Conservation (phyloP, 2,888 invertebrate species). For the Scaptomyza polygonia region DNA sequence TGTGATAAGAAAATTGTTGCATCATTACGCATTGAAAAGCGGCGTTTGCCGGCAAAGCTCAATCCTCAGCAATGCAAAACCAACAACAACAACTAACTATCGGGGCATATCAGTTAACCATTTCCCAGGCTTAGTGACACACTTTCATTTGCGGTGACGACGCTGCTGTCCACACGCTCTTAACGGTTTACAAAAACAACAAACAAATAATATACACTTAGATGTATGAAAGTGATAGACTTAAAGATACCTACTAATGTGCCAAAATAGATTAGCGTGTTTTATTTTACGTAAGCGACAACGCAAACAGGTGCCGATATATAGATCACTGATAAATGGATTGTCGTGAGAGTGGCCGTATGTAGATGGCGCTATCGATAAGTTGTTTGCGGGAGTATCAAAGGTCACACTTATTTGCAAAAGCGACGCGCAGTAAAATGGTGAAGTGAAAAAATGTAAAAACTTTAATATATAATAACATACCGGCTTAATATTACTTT, state of each 20-base stretch:
- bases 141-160: conserved; percentile 64
- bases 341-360: neutral
- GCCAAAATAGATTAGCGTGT: too few species aligned
- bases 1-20: conserved; percentile 78
- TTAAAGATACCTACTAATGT: too few species aligned
- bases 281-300: neutral
- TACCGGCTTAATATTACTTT: neutral
- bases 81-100: conserved; percentile 7
- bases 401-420: neutral
- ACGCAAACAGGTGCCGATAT: neutral
- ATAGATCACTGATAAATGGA: neutral
- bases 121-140: conserved; percentile 77
- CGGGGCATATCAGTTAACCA: conserved; percentile 59
- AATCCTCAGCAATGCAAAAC: conserved; percentile 11
- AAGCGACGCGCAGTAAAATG: neutral
- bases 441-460: neutral
- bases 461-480: neutral
- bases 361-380: neutral
- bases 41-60: conserved; percentile 29
- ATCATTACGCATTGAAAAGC: conserved; percentile 69
- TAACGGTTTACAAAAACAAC: conserved; percentile 50
- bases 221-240: neutral
- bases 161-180: conserved; percentile 61
- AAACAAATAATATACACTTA: neutral
- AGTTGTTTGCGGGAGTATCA: neutral